These are phyloP conservation scores for Eupithecia abbreviata DNA, from an alignment of 2,888 invertebrate species.

Conservation along the genomic window DNA sequence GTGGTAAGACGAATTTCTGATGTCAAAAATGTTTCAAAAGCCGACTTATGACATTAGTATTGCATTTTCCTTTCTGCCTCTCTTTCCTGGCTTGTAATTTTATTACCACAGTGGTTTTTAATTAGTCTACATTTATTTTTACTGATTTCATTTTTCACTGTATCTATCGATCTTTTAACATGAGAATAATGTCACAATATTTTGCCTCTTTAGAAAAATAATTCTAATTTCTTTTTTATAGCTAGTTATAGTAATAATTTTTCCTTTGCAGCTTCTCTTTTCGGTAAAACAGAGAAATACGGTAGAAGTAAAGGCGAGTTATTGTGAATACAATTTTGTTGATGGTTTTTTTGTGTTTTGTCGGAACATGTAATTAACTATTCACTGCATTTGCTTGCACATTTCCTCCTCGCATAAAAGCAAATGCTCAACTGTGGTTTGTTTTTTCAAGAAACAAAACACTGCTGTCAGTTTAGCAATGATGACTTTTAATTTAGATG, in stretches of 20 bases:
- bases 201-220: neutral
- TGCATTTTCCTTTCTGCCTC: neutral
- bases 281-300: conserved; percentile 69
- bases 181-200: neutral
- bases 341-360: conserved; percentile 24
- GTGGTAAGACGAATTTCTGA: conserved; percentile 84
- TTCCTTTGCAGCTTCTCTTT: conserved; percentile 72
- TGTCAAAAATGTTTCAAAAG: neutral
- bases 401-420: neutral
- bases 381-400: neutral
- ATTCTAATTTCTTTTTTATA: neutral
- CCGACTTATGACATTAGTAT: neutral
- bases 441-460: neutral
- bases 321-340: conserved; percentile 19
- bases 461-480: neutral
- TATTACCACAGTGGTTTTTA: neutral
- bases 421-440: neutral
- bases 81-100: conserved; percentile 1
- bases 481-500: neutral
- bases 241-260: conserved; percentile 17
- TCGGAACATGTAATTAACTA: neutral
- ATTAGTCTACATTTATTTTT: too few relatives aligned
- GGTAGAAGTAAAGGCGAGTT: conserved; percentile 76
- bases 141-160: neutral
- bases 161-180: neutral